Evolutionary conservation across 2,888 invertebrate genomes (phyloP).

Genomic region (Rotaria sp.): DNA sequence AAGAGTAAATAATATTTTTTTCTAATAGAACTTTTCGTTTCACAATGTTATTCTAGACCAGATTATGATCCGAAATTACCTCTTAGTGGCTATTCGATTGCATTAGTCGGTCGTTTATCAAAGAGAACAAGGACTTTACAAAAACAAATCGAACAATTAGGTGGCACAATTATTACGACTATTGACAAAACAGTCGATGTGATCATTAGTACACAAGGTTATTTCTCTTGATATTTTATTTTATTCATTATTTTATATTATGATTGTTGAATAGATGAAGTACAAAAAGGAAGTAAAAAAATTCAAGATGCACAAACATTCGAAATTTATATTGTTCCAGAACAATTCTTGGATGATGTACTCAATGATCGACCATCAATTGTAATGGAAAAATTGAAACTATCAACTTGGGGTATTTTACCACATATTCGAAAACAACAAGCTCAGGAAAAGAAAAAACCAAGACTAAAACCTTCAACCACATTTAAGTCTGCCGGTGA

Average conservation of each 20-base stretch:
- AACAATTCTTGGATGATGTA: constrained; percentile 59
- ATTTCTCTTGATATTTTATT: background rate
- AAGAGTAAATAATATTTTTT: background rate
- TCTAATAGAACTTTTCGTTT: too few species aligned
- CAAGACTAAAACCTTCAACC: background rate
- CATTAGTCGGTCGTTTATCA: background rate
- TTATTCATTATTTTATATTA: background rate
- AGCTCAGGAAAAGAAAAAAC: background rate
- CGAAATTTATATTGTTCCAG: constrained; percentile 73
- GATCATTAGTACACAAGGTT: constrained; percentile 65
- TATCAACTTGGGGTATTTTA: constrained; percentile 33
- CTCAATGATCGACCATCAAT: constrained; percentile 10
- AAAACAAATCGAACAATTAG: constrained; percentile 63
- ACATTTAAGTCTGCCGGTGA: constrained; percentile 26
- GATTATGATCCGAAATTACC: background rate
- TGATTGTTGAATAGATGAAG: constrained; percentile 57
- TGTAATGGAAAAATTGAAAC: constrained; percentile 31
- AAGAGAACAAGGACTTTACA: background rate
- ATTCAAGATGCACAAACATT: constrained; percentile 65
- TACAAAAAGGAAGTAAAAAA: constrained; percentile 64
- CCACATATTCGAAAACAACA: constrained; percentile 7
- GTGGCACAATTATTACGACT: constrained; percentile 68
- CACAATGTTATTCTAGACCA: background rate
- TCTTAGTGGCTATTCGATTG: background rate
- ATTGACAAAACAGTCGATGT: constrained; percentile 66